phyloP scores from a whole-genome alignment of 2,888 invertebrate genomes.

The Oscheius sp. region DNA sequence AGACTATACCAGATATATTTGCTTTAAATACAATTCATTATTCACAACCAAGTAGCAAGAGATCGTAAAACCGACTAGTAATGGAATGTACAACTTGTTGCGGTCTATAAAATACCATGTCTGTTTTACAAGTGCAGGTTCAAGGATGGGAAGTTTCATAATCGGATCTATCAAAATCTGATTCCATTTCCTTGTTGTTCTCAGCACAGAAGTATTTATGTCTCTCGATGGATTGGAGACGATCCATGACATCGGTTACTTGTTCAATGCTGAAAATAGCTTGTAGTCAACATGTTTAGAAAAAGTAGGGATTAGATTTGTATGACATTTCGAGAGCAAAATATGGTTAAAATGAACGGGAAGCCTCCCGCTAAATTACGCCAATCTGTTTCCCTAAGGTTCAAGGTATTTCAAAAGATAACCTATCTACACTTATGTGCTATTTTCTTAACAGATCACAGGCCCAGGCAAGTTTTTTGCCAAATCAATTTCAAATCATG shows the following conservation, averaged over 20 bases:
- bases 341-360: too few relatives aligned
- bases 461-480: too few relatives aligned
- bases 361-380: too few relatives aligned
- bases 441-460: too few relatives aligned
- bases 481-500: too few relatives aligned
- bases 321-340: neutral
- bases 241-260: slow-evolving; percentile 21
- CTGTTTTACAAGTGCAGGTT: neutral
- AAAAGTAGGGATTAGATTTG: neutral
- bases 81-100: neutral
- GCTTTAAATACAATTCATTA: too few relatives aligned
- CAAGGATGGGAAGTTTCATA: neutral
- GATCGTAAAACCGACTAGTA: too few relatives aligned
- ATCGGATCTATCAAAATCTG: slow-evolving; percentile 12
- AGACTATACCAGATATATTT: too few relatives aligned
- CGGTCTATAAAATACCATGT: neutral
- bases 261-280: slow-evolving; percentile 18
- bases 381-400: too few relatives aligned
- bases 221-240: slow-evolving; percentile 11
- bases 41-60: too few relatives aligned
- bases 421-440: too few relatives aligned
- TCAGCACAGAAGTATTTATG: slow-evolving; percentile 13
- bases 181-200: slow-evolving; percentile 6
- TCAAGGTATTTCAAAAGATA: too few relatives aligned
- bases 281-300: neutral